Evolutionary conservation across 2,113 vertebrate species (phyloP).

Genomic region (Gasterosteus aculeatus): DNA sequence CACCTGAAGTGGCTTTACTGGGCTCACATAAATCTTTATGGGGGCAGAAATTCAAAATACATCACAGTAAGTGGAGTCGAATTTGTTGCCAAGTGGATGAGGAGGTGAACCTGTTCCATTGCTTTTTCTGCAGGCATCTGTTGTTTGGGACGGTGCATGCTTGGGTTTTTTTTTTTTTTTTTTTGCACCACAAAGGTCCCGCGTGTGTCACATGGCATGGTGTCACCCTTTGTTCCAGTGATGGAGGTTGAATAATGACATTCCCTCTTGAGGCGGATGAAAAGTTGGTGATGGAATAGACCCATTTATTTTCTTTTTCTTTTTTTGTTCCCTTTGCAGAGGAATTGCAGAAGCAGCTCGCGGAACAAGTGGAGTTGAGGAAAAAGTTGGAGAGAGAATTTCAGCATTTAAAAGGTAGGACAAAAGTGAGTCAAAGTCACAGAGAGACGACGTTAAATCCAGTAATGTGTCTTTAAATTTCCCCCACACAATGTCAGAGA

Average conservation of each 20-base stretch:
- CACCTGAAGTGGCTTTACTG: constrained; percentile 63
- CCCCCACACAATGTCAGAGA: constrained; percentile 40
- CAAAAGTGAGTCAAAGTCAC: constrained; percentile 3
- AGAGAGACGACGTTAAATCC: neutral
- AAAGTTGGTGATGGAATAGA: neutral
- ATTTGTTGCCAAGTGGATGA: constrained; percentile 2
- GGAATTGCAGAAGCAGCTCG: constrained; percentile 93
- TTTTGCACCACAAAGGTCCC: neutral
- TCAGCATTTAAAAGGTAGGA: constrained; percentile 95
- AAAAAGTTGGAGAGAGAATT: constrained; percentile 98
- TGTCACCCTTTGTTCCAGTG: neutral
- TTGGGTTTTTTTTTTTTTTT: neutral
- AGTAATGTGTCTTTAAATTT: constrained; percentile 35
- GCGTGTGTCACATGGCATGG: neutral
- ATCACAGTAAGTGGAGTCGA: constrained; percentile 29
- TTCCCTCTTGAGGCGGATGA: constrained; percentile 3
- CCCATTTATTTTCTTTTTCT: neutral
- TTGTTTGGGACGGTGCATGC: neutral
- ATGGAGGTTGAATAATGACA: constrained; percentile 8
- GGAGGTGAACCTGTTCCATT: neutral
- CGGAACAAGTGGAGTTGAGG: constrained; percentile 96
- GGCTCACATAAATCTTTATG: constrained; percentile 28
- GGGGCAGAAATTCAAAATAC: constrained; percentile 25
- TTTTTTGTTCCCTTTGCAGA: constrained; percentile 79
- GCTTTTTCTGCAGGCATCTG: neutral